Evolutionary conservation across 2,797 vertebrate genomes (phyloP), one percentile per base, ranked within the genome.

Genomic region (Hippopotamyrus pictus): DNA sequence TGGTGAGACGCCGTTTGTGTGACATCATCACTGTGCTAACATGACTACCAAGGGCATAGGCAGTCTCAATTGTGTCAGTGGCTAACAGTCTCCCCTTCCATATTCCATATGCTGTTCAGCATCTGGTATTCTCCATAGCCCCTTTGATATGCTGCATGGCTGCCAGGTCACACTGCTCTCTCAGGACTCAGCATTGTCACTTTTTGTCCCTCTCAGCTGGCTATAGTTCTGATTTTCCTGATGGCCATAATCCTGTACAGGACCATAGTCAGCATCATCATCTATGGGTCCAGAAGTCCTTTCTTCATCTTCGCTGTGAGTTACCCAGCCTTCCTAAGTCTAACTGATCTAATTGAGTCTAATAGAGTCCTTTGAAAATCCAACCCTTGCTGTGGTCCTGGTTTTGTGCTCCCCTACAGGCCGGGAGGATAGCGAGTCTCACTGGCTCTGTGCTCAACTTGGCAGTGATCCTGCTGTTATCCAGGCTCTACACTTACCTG

Each of bases 371-470:
- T 53, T 29, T 37, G 19, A 83, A 62, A 19, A 19, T 85, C 8
- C 3, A 88, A 6, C 46, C 11, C 4, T 51, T 1, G 51, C 29
- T 87, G 12, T 29, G 5, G 1, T 59, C 8, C 14, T 2, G 3
- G 86, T 53, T 69, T 62, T 9, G 7, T 3, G 29, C 83, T 44
- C 41, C 53, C 88, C 50, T 59, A 5, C 59, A 97, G 97, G 96
- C 97, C 0, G 90, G 93, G 0, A 92, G 90, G 25, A 95, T 97
- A 1, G 94, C 96, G 91, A 97, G 96, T 90, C 3, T 97, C 11
- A 94, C 96, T 0, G 94, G 95, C 54, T 97, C 97, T 0, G 86
- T 97, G 62, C 88, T 97, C 91, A 98, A 97, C 91, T 94, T 97
- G 69, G 1, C 96, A 90, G 92, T 96, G 91, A 97, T 97, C 91